Evolutionary conservation across 2,113 vertebrate genomes (phyloP), one percentile per base, ranked within the genome.

Genomic region (Rhynchopsitta pachyrhyncha): DNA sequence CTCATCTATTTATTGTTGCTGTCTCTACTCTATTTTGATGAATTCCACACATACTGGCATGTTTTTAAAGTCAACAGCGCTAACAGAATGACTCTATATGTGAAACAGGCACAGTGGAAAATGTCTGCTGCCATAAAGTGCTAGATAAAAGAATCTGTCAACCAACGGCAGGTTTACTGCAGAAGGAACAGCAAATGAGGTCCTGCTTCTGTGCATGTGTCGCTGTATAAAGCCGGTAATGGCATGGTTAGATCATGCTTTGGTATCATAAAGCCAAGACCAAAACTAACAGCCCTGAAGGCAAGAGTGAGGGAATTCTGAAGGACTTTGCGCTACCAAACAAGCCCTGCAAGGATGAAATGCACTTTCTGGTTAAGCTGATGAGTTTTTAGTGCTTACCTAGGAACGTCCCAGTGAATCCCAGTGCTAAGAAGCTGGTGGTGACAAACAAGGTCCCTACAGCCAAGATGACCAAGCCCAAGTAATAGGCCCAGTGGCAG

Each of bases 381-480:
- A 4, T 46, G 70, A 82, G 85, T 74, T 77, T 96, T 80, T 49
- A 70, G n/a, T 92, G 69, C 98, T 98, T 97, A 99, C 99, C 99
- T 55, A 99, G 96, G 97, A 99, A 99, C 0, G 99, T 99, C 20
- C 99, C 99, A 0, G 98, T 98, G 97, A 99, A 99, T 55, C 99
- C 99, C 95, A 99, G 97, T 4, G 98, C 98, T 12, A 98, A 93
- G 98, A 99, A 99, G 96, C 99, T 99, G 98, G 98, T 98, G 57
- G 98, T 70, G n/a, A 99, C 99, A 27, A 99, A 97, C 59, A 99
- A 13, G 8, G 95, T 96, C 41, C 99, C 99, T 6, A 97, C 3
- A 7, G 95, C 97, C 8, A 98, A 91, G 39, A 99, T 62, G 27
- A 27, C 91, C 10, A 98, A 86, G 9, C 99, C 99, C 1, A 35